Percentiles rank a stretch among this genome's conserved stretches.
Conservation (phyloP, 2,888 invertebrate genomes). For the Trichopoda pennipes region DNA sequence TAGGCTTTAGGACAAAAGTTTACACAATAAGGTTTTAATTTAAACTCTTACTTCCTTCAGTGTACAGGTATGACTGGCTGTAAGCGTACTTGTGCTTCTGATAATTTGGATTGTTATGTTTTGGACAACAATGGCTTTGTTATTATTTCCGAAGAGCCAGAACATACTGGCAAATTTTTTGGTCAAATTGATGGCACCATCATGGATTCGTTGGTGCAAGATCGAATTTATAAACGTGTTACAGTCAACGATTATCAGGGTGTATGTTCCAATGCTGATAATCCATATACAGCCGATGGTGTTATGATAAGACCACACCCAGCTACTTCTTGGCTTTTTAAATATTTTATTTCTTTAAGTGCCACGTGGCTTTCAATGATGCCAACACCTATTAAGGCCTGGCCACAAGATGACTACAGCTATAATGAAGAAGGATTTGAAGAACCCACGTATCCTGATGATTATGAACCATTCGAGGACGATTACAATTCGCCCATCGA, state of each 20-base stretch:
- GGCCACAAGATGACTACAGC: slow-evolving; percentile 80
- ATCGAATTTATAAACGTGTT: slow-evolving; percentile 93
- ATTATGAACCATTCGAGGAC: slow-evolving; percentile 78
- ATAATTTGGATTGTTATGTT: slow-evolving; percentile 94
- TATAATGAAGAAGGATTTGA: slow-evolving; percentile 78
- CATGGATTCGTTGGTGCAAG: slow-evolving; percentile 95
- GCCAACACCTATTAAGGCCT: slow-evolving; percentile 76
- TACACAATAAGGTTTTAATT: background rate
- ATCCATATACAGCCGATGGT: slow-evolving; percentile 81
- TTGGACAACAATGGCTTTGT: slow-evolving; percentile 97
- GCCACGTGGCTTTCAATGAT: slow-evolving; percentile 78
- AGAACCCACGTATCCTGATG: slow-evolving; percentile 79
- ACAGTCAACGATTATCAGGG: slow-evolving; percentile 95
- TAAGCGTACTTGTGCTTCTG: slow-evolving; percentile 92
- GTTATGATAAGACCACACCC: slow-evolving; percentile 75
- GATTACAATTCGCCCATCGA: slow-evolving; percentile 78
- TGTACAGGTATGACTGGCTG: slow-evolving; percentile 87
- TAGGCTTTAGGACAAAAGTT: slow-evolving; percentile 16
- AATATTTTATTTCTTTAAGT: slow-evolving; percentile 77
- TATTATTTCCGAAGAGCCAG: slow-evolving; percentile 91
- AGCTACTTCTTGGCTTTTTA: slow-evolving; percentile 76
- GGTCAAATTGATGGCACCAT: slow-evolving; percentile 97
- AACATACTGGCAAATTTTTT: slow-evolving; percentile 95
- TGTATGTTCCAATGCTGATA: slow-evolving; percentile 87
- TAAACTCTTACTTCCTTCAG: slow-evolving; percentile 73